phyloP scores from a whole-genome alignment of 2,888 invertebrate genomes.

The Galeopsomyia nigrocyanea region DNA sequence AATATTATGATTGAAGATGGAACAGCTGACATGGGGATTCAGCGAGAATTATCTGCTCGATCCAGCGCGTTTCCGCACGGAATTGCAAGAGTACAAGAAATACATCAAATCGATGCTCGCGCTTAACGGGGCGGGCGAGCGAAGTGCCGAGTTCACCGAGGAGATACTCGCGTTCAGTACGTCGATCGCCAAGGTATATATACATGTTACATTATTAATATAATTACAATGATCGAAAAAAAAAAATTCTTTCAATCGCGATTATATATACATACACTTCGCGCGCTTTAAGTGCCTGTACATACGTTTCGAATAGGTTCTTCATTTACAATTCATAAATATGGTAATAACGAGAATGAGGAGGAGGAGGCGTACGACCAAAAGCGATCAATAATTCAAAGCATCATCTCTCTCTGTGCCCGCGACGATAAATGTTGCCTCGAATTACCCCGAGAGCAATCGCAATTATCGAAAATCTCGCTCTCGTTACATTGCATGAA shows the following conservation, averaged over 20 bases:
- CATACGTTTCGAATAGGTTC: too few species aligned
- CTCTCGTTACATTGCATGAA: neutral
- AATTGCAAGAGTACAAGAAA: conserved; percentile 74
- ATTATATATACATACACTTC: too few species aligned
- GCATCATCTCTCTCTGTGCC: neutral
- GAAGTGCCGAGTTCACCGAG: conserved; percentile 72
- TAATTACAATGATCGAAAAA: too few species aligned
- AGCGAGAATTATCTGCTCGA: conserved; percentile 76
- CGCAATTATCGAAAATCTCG: conserved; percentile 26
- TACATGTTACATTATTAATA: too few species aligned
- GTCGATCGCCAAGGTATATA: conserved; percentile 73
- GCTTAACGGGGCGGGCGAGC: conserved; percentile 60
- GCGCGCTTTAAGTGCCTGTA: too few species aligned
- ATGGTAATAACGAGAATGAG: conserved; percentile 1
- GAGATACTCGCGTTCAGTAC: conserved; percentile 76
- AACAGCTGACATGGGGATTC: conserved; percentile 78
- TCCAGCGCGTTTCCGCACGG: conserved; percentile 74
- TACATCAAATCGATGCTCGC: conserved; percentile 74
- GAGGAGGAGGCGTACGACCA: neutral
- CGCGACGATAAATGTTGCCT: too few species aligned
- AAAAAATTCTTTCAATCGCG: too few species aligned
- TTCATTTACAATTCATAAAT: too few species aligned
- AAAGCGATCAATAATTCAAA: conserved; percentile 28
- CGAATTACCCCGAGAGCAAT: conserved; percentile 12
- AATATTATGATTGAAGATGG: too few species aligned